Conservation (phyloP, 1,140 invertebrate genomes). For the Drosophila bocqueti region DNA sequence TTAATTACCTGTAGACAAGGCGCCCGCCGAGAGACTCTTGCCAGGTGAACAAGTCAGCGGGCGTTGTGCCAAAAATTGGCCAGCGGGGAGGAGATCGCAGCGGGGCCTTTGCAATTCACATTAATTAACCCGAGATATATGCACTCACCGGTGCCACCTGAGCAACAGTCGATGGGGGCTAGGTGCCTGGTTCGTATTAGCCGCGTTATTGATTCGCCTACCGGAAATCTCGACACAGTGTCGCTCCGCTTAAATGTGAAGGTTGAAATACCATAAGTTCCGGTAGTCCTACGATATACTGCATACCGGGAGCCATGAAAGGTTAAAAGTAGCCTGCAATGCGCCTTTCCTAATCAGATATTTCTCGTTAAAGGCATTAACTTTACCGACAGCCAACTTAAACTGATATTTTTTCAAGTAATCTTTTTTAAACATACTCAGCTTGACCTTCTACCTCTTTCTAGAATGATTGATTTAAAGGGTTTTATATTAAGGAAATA, state of each 20-base stretch:
- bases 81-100: constrained; percentile 8
- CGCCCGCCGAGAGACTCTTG: constrained; percentile 27
- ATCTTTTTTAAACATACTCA: not conserved
- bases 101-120: constrained; percentile 41
- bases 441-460: not conserved
- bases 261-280: constrained; percentile 49
- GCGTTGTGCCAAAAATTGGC: constrained; percentile 65
- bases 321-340: constrained; percentile 17
- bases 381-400: no score
- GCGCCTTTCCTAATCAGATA: not conserved
- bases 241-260: constrained; percentile 46
- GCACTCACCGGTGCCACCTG: constrained; percentile 17
- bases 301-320: constrained; percentile 2
- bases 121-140: constrained; percentile 59
- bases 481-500: not conserved
- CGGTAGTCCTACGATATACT: not conserved
- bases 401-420: not conserved
- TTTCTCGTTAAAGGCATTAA: not conserved
- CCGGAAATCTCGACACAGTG: not conserved
- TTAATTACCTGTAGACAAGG: constrained; percentile 78
- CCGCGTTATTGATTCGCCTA: constrained; percentile 50
- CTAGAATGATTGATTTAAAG: no score
- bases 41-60: constrained; percentile 69
- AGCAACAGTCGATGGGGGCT: constrained; percentile 45
- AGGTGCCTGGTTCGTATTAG: constrained; percentile 32